Evolutionary conservation across 1,140 invertebrate genomes (phyloP), one percentile per base, ranked within the genome.

Genomic region (Megalonaias nervosa): DNA sequence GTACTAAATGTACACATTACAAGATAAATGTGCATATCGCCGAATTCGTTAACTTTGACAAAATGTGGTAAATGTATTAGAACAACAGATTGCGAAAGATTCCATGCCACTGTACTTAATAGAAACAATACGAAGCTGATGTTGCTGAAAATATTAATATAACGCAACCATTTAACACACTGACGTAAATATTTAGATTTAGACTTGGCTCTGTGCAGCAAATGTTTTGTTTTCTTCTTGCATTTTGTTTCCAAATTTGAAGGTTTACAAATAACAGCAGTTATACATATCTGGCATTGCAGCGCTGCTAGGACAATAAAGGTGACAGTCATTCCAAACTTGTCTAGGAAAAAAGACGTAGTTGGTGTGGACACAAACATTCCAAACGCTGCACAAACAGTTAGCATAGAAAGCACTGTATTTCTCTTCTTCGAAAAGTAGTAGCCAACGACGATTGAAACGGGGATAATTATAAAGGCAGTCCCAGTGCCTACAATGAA

Each of bases 61-160:
- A 67, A 77, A 59, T 77, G 61, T 58, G 75, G 75, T 60, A 77
- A 31, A 77, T 77, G 75, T 55, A 77, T 67, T 17, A 77, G 61
- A 67, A 69, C 71, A 0, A 77, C 57, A 16, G 67, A 70, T 6
- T 56, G 57, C 70, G 72, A 58, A 16, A 77, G 31, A 26, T 77
- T 77, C 75, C 75, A 77, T 11, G 75, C 61, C 26, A 56, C 16
- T 66, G 75, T 77, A 56, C 75, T 77, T 26, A 77, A 21, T 26
- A 77, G 60, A 59, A 67, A 77, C 26, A 77, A 61, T 38, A 77
- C 17, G 48, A 77, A 77, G 5, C 69, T 31, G 14, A 58, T 31
- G 58, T 77, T 77, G 1, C 15, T 58, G 16, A 17, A n/a, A 58
- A 67, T 23, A 17, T 31, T 67, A 13, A 23, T 31, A 11, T 16